Percentiles rank a stretch among this genome's conserved stretches.
These are phyloP conservation scores for Spisula subtruncata DNA, from an alignment of 2,888 invertebrate genomes.

Conservation along the genomic window DNA sequence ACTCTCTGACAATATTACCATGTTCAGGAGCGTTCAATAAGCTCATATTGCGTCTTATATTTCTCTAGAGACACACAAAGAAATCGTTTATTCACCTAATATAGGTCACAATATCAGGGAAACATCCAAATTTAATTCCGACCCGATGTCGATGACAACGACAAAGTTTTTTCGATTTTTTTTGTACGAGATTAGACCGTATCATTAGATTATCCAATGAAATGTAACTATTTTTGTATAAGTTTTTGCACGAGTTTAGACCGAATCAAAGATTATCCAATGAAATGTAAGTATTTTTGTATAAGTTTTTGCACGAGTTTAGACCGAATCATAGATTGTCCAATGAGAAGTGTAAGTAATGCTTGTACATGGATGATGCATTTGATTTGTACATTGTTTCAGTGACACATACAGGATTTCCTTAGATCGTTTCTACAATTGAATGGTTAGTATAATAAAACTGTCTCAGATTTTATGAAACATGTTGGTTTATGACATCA, in stretches of 20 bases:
- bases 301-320: background rate
- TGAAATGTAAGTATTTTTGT: background rate
- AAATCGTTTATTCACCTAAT: background rate
- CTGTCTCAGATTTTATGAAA: no score
- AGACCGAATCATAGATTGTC: background rate
- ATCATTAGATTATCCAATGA: background rate
- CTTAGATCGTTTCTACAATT: no score
- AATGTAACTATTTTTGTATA: background rate
- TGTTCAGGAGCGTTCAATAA: no score
- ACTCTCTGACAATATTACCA: no score
- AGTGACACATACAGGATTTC: no score
- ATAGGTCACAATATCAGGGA: background rate
- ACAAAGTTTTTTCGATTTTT: no score
- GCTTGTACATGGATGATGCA: no score
- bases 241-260: background rate
- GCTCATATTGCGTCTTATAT: no score
- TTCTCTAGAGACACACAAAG: no score
- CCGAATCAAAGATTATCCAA: background rate
- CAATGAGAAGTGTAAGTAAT: background rate
- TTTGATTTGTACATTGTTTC: no score
- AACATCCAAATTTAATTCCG: background rate
- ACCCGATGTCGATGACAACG: background rate
- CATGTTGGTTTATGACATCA: no score
- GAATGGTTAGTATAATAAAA: slow-evolving; percentile 4
- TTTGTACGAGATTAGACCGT: background rate